Conservation (phyloP, 2,113 vertebrate species). For the Origma solitaria region DNA sequence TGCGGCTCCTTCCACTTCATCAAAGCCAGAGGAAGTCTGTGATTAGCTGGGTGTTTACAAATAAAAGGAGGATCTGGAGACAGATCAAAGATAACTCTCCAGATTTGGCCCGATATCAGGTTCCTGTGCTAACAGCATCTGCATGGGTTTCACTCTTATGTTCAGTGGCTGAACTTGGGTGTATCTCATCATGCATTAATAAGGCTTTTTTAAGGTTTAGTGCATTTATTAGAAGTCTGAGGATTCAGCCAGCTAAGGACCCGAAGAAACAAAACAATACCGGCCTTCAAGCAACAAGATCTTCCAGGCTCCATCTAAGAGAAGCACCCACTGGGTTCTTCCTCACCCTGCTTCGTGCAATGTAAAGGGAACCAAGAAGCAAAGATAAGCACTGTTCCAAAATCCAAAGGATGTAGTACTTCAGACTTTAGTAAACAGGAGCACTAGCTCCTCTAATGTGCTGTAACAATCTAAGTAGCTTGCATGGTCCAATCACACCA, state of each 20-base stretch:
- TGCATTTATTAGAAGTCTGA: background rate
- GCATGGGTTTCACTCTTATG: background rate
- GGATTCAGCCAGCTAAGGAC: background rate
- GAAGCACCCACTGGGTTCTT: background rate
- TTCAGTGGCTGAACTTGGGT: background rate
- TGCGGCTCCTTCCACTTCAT: conserved; percentile 9
- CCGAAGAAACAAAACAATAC: background rate
- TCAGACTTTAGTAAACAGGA: background rate
- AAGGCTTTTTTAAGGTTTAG: background rate
- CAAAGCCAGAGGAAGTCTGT: conserved; percentile 34
- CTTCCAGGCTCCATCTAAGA: background rate
- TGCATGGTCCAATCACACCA: background rate
- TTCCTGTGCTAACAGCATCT: background rate
- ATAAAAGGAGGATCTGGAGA: conserved; percentile 31
- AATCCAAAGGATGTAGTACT: background rate
- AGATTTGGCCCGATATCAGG: background rate
- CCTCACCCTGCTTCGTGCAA: background rate
- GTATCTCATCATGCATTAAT: background rate
- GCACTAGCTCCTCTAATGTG: background rate
- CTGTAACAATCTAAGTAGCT: background rate
- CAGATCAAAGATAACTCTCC: conserved; percentile 2
- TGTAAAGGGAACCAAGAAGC: background rate
- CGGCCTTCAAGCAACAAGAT: background rate
- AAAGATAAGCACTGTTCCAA: background rate
- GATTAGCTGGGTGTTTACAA: conserved; percentile 38